These are phyloP conservation scores for Desoria tigrina DNA, from an alignment of 2,888 invertebrate genomes.

Conservation along the genomic window DNA sequence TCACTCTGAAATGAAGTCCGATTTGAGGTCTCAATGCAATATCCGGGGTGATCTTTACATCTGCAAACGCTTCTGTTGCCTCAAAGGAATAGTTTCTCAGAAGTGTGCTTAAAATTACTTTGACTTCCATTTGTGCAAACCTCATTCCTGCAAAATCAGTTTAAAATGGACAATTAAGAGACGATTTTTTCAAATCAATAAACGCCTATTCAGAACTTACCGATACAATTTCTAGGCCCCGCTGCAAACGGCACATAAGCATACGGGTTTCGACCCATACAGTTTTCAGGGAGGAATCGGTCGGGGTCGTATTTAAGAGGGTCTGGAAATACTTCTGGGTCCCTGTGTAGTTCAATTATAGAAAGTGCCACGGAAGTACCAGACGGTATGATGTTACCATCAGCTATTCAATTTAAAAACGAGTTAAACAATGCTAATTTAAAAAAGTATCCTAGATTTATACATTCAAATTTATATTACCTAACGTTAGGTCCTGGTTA, in stretches of 20 bases:
- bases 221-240: slow-evolving; percentile 33
- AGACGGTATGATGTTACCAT: slow-evolving; percentile 30
- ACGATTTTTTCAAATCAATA: not conserved
- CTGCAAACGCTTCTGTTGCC: slow-evolving; percentile 57
- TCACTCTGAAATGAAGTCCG: slow-evolving; percentile 50
- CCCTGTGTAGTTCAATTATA: slow-evolving; percentile 24
- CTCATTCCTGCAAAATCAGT: slow-evolving; percentile 45
- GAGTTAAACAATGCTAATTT: no score
- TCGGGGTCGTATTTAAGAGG: slow-evolving; percentile 34
- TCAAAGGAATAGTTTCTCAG: slow-evolving; percentile 58
- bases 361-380: slow-evolving; percentile 12
- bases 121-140: slow-evolving; percentile 57
- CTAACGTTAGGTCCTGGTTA: slow-evolving; percentile 53
- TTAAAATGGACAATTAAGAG: not conserved
- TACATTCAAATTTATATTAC: slow-evolving; percentile 38
- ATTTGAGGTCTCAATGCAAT: slow-evolving; percentile 58
- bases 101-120: slow-evolving; percentile 57
- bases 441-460: no score
- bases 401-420: slow-evolving; percentile 32
- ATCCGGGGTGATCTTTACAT: slow-evolving; percentile 58
- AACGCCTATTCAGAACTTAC: not conserved
- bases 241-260: slow-evolving; percentile 50
- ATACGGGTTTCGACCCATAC: slow-evolving; percentile 28
- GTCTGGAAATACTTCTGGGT: slow-evolving; percentile 30
- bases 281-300: slow-evolving; percentile 32